These are phyloP conservation scores for Diplodus sargus DNA, from an alignment of 2,797 vertebrate genomes.

Conservation along the genomic window DNA sequence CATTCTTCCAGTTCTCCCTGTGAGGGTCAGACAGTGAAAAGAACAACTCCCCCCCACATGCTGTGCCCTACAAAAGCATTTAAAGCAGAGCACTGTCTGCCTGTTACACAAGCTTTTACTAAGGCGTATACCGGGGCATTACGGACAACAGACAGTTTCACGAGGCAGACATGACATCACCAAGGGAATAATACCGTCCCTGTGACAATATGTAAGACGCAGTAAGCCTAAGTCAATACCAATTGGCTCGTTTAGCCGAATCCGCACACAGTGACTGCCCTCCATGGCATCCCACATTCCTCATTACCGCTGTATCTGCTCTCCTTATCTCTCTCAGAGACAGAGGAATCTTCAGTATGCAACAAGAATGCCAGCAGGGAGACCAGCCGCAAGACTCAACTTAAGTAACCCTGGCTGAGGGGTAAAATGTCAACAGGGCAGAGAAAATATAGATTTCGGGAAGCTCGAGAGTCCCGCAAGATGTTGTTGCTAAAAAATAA, in stretches of 20 bases:
- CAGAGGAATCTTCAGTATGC: conserved; percentile 78
- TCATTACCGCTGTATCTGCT: conserved; percentile 52
- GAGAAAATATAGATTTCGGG: conserved; percentile 16
- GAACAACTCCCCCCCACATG: conserved; percentile 54
- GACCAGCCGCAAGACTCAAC: conserved; percentile 48
- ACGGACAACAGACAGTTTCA: conserved; percentile 70
- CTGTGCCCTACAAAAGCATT: conserved; percentile 73
- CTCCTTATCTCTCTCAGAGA: conserved; percentile 66
- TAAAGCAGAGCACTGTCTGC: conserved; percentile 67
- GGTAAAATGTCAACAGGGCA: conserved; percentile 36
- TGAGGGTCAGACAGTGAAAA: conserved; percentile 72
- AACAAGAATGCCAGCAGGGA: conserved; percentile 63
- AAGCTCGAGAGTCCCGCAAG: neutral
- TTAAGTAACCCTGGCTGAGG: conserved; percentile 44
- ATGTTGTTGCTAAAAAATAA: conserved; percentile 4
- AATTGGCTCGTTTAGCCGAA: conserved; percentile 58
- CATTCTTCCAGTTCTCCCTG: conserved; percentile 74
- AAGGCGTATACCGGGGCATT: conserved; percentile 51
- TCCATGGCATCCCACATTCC: conserved; percentile 34
- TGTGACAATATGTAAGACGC: conserved; percentile 69
- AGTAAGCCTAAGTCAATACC: conserved; percentile 60
- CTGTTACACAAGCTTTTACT: conserved; percentile 65
- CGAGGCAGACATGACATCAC: conserved; percentile 75
- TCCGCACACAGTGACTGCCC: conserved; percentile 57
- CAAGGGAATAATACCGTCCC: conserved; percentile 66